Evolutionary conservation across 2,797 vertebrate species (phyloP).

Genomic region (Anguilla pacifica): DNA sequence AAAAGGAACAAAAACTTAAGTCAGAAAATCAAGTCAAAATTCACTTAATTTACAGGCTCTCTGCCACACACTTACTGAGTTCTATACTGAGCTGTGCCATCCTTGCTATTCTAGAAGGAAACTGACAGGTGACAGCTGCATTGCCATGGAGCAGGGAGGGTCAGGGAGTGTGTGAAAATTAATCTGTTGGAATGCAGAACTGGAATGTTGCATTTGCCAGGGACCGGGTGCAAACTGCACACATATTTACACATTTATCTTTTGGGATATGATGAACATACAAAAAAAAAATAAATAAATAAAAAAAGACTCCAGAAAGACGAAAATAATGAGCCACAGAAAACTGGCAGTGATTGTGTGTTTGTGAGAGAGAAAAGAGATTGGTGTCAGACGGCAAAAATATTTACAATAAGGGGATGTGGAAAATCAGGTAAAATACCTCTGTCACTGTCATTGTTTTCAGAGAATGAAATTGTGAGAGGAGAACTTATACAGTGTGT

Average conservation of each 20-base stretch:
- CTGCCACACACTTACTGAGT: slow-evolving; percentile 40
- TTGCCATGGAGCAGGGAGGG: slow-evolving; percentile 66
- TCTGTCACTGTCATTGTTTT: slow-evolving; percentile 34
- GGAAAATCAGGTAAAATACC: slow-evolving; percentile 27
- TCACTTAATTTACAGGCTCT: slow-evolving; percentile 43
- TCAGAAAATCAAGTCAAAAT: not conserved
- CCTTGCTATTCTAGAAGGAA: slow-evolving; percentile 49
- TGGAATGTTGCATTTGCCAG: slow-evolving; percentile 55
- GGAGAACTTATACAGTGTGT: slow-evolving; percentile 42
- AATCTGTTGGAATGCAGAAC: slow-evolving; percentile 62
- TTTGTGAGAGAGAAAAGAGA: not conserved
- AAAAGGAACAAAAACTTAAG: not conserved
- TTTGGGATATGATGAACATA: slow-evolving; percentile 25
- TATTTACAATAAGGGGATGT: not conserved
- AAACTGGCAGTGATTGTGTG: slow-evolving; percentile 4
- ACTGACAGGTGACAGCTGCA: slow-evolving; percentile 78
- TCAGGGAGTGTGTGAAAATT: slow-evolving; percentile 65
- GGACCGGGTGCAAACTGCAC: slow-evolving; percentile 50
- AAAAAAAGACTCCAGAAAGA: slow-evolving; percentile 41
- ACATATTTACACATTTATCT: slow-evolving; percentile 29
- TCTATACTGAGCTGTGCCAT: slow-evolving; percentile 69
- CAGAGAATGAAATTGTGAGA: slow-evolving; percentile 35
- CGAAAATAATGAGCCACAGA: not conserved
- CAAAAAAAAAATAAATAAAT: not conserved
- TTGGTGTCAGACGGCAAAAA: slow-evolving; percentile 2